phyloP scores from a whole-genome alignment of 1,140 invertebrate species.

The Platyscapa corneri region DNA sequence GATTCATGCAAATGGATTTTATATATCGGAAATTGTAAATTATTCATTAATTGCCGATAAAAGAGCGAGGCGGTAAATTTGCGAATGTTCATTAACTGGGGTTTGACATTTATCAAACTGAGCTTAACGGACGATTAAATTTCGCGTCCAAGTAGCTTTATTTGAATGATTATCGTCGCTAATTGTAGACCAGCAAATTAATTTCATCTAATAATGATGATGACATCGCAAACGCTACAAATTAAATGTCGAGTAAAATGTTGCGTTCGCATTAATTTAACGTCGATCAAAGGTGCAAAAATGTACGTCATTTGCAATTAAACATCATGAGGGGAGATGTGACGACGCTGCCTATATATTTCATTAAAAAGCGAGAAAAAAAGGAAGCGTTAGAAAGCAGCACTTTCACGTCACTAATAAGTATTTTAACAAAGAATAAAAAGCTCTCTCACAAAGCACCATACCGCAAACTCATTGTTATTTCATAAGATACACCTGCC shows the following conservation, averaged over 20 bases:
- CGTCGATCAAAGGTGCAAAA: conserved; percentile 24
- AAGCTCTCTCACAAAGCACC: conserved; percentile 12
- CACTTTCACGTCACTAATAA: conserved; percentile 21
- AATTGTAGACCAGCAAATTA: conserved; percentile 9
- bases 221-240: not conserved
- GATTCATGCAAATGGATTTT: not conserved
- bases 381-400: conserved; percentile 10
- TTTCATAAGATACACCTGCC: not conserved
- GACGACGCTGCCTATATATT: not conserved
- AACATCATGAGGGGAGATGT: not conserved
- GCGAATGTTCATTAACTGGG: not conserved
- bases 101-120: conserved; percentile 2
- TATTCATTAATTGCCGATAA: not conserved
- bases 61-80: not conserved
- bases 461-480: conserved; percentile 43
- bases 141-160: not conserved
- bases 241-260: not conserved
- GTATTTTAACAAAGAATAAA: conserved; percentile 9
- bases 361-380: conserved; percentile 20
- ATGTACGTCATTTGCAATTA: conserved; percentile 27
- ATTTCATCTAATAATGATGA: not conserved
- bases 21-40: conserved; percentile 11
- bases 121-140: not conserved
- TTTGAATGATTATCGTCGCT: not conserved
- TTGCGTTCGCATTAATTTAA: not conserved